Conservation (phyloP, 1,140 invertebrate species). For the Elymnias hypermnestra region DNA sequence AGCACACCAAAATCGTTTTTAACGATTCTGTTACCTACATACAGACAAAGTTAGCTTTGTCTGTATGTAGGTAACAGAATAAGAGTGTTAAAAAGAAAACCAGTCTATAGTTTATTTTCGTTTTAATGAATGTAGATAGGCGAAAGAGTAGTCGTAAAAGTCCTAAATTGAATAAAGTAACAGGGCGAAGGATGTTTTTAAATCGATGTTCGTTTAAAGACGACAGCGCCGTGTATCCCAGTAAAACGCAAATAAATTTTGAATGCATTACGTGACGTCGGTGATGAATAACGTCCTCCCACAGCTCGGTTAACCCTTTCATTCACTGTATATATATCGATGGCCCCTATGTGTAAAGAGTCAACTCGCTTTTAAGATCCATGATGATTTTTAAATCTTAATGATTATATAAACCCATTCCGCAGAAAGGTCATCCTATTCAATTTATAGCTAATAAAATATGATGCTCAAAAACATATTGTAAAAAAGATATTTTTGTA, state of each 20-base stretch:
- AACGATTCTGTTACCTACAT: no score
- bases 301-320: constrained; percentile 37
- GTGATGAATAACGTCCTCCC: constrained; percentile 63
- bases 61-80: not conserved
- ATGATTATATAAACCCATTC: no score
- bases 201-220: constrained; percentile 40
- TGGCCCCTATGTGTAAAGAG: no score
- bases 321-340: constrained; percentile 20
- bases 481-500: no score
- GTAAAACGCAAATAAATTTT: constrained; percentile 68
- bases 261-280: constrained; percentile 49
- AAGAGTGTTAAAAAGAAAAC: no score
- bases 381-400: no score
- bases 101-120: constrained; percentile 46
- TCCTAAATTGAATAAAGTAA: constrained; percentile 37
- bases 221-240: constrained; percentile 34
- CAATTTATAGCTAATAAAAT: no score
- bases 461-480: no score
- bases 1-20: no score
- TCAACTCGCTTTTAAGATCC: no score
- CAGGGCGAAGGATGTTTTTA: constrained; percentile 40
- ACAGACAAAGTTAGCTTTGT: not conserved
- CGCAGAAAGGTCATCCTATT: no score
- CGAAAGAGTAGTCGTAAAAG: constrained; percentile 36
- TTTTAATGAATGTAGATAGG: constrained; percentile 38